Evolutionary conservation across 1,140 invertebrate genomes (phyloP).

Genomic region (Cylas formicarius): DNA sequence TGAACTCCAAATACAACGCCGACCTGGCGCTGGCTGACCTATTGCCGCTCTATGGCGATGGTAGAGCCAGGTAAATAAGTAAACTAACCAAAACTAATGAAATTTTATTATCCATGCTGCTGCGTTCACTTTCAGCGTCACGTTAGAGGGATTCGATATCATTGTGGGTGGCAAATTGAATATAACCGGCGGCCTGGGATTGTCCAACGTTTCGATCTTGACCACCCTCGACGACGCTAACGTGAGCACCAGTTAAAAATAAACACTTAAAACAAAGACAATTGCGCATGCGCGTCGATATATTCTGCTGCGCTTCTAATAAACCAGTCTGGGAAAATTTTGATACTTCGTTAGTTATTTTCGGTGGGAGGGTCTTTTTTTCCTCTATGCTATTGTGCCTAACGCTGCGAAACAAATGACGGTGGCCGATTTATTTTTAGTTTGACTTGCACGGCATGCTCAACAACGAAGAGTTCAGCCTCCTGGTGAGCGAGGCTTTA

Average conservation of each 20-base stretch:
- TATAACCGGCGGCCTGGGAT: constrained; percentile 1
- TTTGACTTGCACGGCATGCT: constrained; percentile 18
- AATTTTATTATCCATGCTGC: neutral
- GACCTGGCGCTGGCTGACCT: constrained; percentile 3
- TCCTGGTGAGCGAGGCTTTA: constrained; percentile 9
- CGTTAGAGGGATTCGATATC: constrained; percentile 4
- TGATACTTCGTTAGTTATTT: neutral
- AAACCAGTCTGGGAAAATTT: too few relatives aligned
- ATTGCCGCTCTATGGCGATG: constrained; percentile 9
- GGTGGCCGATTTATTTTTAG: constrained; percentile 16
- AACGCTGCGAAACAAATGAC: too few relatives aligned
- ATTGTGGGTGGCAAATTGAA: neutral
- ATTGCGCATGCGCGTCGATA: too few relatives aligned
- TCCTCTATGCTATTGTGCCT: too few relatives aligned
- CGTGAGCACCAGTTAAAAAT: constrained; percentile 5
- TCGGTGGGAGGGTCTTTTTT: too few relatives aligned
- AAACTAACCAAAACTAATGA: neutral
- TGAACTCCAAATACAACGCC: constrained; percentile 8
- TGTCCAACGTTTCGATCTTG: constrained; percentile 3
- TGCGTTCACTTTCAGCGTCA: constrained; percentile 2
- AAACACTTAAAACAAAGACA: too few relatives aligned
- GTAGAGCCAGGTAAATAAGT: constrained; percentile 7
- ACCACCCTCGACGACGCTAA: constrained; percentile 4
- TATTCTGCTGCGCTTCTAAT: too few relatives aligned
- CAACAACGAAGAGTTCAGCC: constrained; percentile 14